Evolutionary conservation across 2,113 vertebrate genomes (phyloP), one percentile per base, ranked within the genome.

Genomic region (Hyla sarda): DNA sequence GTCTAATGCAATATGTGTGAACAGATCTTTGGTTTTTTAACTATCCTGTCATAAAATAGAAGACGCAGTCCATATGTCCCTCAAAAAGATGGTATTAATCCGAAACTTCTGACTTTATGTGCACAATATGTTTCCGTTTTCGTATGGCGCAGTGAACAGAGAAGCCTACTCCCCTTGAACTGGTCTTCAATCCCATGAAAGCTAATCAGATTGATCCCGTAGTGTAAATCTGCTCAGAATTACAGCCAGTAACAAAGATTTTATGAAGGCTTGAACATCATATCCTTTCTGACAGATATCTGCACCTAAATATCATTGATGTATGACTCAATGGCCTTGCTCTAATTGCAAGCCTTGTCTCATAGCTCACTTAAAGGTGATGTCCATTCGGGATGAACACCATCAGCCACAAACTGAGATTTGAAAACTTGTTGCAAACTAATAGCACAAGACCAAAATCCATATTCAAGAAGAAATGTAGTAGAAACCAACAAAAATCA

Each of bases 201-300:
- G 67, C 67, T 83, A 69, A 83, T 83, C 82, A 83, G 69, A 73
- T 74, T 54, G 71, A 72, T 83, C 69, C 52, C 25, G n/a, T 52
- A 12, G 50, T 19, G 37, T 83, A 74, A 60, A 58, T 54, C 69
- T 25, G 11, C 21, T 37, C 52, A 75, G 82, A 83, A 28, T 83
- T 58, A 83, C 7, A 17, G 69, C 32, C 48, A 47, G 21, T 3
- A 45, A 58, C 48, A 28, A 21, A 82, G 17, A 52, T 52, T 83
- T 54, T 83, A 54, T 50, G 37, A 74, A 28, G 32, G 50, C 67
- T 60, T 74, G 69, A 56, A 54, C 58, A 83, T 74, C 34, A 28
- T 45, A 47, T 83, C 82, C 69, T 41, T 41, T 25, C 6, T 74
- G 82, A 74, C 54, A 83, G 52, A 58, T 83, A 67, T 21, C 75